Base-by-base conservation (phyloP, 2,113 vertebrate species). In the Sebastes schlegelii region DNA sequence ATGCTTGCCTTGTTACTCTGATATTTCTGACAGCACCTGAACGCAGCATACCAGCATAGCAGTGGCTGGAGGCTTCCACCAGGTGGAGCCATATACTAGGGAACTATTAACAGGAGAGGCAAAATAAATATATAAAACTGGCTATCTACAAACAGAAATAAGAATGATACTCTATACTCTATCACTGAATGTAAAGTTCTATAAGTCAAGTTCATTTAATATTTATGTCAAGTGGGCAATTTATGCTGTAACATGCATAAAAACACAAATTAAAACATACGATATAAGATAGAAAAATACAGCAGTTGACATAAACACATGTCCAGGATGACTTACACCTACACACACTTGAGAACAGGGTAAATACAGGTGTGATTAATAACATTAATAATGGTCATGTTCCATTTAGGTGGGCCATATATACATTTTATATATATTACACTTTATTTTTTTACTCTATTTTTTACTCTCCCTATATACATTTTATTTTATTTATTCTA, bases 61-160 rank as follows among this genome's bases (percentile, higher is more conserved):
- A 62, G 19, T 45, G 26, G 5, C 0, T 0, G 4, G 0, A 19
- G 1, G 3, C 5, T 0, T 23, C 86, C 94, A 77, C 91, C 58
- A 45, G 92, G 75, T 77, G 92, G 64, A 66, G 86, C 69, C 54
- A 52, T 66, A 1, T 7, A 55, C 81, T 23, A 82, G 75, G 45
- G 4, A 74, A 79, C 48, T 23, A 46, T 19, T 2, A 0, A 4
- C 1, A 16, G n/a, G 21, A 55, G n/a, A 4, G 2, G 7, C 2
- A 7, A 34, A 17, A 19, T 19, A 26, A 16, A 55, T 2, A 13
- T 5, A 43, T 0, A 46, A 1, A 46, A 49, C 12, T 55, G 45
- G 9, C 6, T 49, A 19, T 42, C 2, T 63, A 49, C 12, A 49
- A 49, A 49, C 51, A 49, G 12, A 34, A 34, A 34, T 34, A 34